A percentile compares a stretch with the other conserved stretches of the same genome.
Evolutionary conservation across 2,888 invertebrate species (phyloP).

Genomic region (Plemyria rubiginata): DNA sequence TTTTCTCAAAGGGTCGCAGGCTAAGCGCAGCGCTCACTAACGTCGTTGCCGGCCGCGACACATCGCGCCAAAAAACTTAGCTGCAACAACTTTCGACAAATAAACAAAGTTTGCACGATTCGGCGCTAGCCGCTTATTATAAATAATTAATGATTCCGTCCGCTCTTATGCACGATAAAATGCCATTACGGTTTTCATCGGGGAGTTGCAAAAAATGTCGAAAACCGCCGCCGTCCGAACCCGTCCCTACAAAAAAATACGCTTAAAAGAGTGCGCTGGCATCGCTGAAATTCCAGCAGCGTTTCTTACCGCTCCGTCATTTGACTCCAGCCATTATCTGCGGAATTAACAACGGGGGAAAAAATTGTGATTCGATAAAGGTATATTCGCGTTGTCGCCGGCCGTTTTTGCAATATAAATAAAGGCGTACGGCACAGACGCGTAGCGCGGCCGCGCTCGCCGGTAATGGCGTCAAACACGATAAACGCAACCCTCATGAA

Average conservation of each 20-base stretch:
- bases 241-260: conserved; percentile 72
- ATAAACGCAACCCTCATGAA: conserved; percentile 80
- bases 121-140: conserved; percentile 82
- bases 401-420: conserved; percentile 74
- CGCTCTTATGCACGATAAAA: conserved; percentile 84
- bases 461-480: conserved; percentile 70
- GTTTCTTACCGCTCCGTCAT: conserved; percentile 80
- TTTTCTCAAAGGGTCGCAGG: not conserved
- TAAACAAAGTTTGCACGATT: conserved; percentile 70
- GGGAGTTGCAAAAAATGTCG: conserved; percentile 75
- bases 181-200: conserved; percentile 85
- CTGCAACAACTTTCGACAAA: conserved; percentile 52
- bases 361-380: conserved; percentile 78
- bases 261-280: conserved; percentile 80
- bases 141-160: conserved; percentile 84
- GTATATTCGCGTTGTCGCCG: conserved; percentile 71
- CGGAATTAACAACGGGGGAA: conserved; percentile 79
- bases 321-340: conserved; percentile 83
- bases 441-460: conserved; percentile 52
- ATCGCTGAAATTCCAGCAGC: conserved; percentile 79
- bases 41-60: conserved; percentile 11
- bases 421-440: conserved; percentile 58
- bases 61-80: conserved; percentile 55
- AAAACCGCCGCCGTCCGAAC: conserved; percentile 74
- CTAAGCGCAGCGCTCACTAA: conserved; percentile 36